phyloP scores from a whole-genome alignment of 1,140 invertebrate species.

The Neuroterus valhalla region DNA sequence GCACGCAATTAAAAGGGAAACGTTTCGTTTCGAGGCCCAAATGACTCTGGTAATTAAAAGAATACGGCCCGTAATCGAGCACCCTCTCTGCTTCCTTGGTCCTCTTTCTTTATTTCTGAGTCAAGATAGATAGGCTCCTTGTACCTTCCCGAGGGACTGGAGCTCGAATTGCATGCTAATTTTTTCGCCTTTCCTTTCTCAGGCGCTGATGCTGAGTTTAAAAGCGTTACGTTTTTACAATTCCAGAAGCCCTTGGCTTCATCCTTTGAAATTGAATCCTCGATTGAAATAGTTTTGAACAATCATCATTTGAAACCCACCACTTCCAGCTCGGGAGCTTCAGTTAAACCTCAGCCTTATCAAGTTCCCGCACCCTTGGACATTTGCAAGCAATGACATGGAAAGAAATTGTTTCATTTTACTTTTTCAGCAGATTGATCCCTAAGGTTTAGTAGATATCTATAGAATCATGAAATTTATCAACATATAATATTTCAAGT shows the following conservation, averaged over 20 bases:
- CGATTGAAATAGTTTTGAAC: slow-evolving; percentile 70
- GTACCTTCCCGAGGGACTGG: slow-evolving; percentile 40
- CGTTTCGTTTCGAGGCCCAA: slow-evolving; percentile 67
- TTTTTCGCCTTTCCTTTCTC: slow-evolving; percentile 53
- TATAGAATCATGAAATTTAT: too few species aligned
- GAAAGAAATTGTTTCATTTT: slow-evolving; percentile 47
- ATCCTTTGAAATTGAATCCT: slow-evolving; percentile 36
- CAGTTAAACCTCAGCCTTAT: slow-evolving; percentile 52
- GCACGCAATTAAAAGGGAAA: slow-evolving; percentile 74
- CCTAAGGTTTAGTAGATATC: too few species aligned
- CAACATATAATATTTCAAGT: too few species aligned
- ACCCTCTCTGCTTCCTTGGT: slow-evolving; percentile 32
- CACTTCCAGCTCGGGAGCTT: not conserved
- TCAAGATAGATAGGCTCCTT: slow-evolving; percentile 55
- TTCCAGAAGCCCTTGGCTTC: slow-evolving; percentile 31
- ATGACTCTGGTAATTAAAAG: slow-evolving; percentile 72
- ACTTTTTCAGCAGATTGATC: not conserved
- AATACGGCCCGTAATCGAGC: slow-evolving; percentile 69
- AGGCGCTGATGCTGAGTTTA: slow-evolving; percentile 30
- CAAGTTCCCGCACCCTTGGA: slow-evolving; percentile 48
- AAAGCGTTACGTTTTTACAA: slow-evolving; percentile 59
- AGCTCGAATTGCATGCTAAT: slow-evolving; percentile 68
- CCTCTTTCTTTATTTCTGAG: slow-evolving; percentile 47
- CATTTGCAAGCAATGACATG: slow-evolving; percentile 55
- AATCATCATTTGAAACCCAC: slow-evolving; percentile 60